Base-by-base conservation (phyloP, 2,113 vertebrate species). In the Antennarius striatus region DNA sequence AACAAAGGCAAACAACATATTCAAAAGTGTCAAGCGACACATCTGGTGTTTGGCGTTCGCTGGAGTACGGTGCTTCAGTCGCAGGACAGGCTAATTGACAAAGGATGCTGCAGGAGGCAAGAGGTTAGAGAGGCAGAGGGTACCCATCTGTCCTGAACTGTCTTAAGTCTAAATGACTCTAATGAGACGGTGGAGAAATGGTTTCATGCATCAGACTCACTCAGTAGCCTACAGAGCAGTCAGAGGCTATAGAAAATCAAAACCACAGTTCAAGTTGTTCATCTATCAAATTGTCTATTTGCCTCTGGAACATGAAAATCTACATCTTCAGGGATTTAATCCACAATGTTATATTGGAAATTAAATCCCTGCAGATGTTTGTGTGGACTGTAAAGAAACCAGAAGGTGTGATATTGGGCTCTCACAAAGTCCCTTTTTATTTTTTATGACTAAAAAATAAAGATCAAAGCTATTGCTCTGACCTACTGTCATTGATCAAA, bases 1-100 rank as follows among this genome's bases (percentile, higher is more conserved):
- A 88, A 91, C 86, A 88, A 89, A 88, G 86, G 79, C 78, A 90
- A 85, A 80, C 69, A 85, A 88, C 81, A 79, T 79, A 80, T 89
- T 86, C 83, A 77, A 80, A 85, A 79, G 85, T 82, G 86, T 85
- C 78, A 86, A 82, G 73, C 53, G 80, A 85, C 86, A 87, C 77
- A 63, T 79, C 70, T 77, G 65, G 32, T 11, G 68, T 83, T 77
- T 87, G 66, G 80, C 74, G 81, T 83, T 79, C 3, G 73, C 69
- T 11, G 66, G 77, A 63, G 68, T 74, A 42, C 56, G 47, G 58
- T 66, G 75, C 63, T 52, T 42, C 47, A 52, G 68, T 71, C 36
- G 62, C 68, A 77, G 69, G 77, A 71, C 75, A 36, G 72, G 69
- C 76, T 88, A 85, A 90, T 85, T 75, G 72, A 80, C 78, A 71